Evolutionary conservation across 2,797 vertebrate genomes (phyloP).

Genomic region (Channallabes apus): DNA sequence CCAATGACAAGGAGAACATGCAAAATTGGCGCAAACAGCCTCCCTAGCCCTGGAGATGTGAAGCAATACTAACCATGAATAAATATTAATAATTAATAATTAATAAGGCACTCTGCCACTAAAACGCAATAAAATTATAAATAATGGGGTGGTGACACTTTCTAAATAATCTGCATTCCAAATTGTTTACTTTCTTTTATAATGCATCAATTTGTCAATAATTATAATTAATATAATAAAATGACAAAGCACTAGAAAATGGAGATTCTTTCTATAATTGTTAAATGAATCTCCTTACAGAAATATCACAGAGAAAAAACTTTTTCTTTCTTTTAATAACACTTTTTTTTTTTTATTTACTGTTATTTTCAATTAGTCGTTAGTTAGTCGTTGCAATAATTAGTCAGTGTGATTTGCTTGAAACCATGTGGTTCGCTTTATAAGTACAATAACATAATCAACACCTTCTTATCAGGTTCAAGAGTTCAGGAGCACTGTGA

Average conservation of each 20-base stretch:
- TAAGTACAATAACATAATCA: background rate
- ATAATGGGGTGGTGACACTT: background rate
- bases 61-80: too few species aligned
- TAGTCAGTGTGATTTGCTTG: background rate
- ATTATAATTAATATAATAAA: background rate
- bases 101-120: too few species aligned
- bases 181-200: background rate
- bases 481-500: background rate
- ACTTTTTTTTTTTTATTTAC: background rate
- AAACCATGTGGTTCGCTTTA: too few species aligned
- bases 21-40: too few species aligned
- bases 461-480: background rate
- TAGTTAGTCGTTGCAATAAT: background rate
- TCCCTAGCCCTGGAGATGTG: too few species aligned
- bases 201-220: background rate
- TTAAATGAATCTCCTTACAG: background rate
- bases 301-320: background rate
- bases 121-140: background rate
- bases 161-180: background rate
- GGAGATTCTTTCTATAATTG: background rate
- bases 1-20: too few species aligned
- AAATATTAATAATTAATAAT: too few species aligned
- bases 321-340: background rate
- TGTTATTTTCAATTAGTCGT: background rate
- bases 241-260: too few species aligned